Conservation (phyloP, 2,888 invertebrate species). For the Parasteatoda lunata region DNA sequence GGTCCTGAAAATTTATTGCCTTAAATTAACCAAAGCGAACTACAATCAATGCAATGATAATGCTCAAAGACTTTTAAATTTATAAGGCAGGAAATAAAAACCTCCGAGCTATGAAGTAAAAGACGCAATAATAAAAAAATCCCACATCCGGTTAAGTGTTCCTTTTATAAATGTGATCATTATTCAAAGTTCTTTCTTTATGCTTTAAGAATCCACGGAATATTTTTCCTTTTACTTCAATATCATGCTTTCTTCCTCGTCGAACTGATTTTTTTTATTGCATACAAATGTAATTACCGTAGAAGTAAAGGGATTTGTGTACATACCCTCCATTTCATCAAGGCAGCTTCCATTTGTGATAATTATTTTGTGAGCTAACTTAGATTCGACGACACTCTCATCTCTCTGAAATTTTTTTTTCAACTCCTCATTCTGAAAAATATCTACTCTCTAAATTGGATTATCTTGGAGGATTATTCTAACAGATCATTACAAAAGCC, state of each 20-base stretch:
- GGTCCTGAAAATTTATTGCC: no score
- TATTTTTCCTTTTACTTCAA: background rate
- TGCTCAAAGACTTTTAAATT: no score
- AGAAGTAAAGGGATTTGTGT: conserved; percentile 28
- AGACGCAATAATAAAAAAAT: background rate
- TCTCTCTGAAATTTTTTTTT: conserved; percentile 6
- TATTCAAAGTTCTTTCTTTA: conserved; percentile 1
- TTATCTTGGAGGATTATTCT: conserved; percentile 42
- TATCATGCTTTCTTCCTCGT: background rate
- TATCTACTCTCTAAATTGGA: conserved; percentile 46
- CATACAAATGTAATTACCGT: conserved; percentile 49
- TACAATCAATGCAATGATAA: no score
- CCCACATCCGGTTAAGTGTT: background rate
- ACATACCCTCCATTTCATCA: conserved; percentile 8
- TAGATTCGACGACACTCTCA: conserved; percentile 34
- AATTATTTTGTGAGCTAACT: conserved; percentile 50
- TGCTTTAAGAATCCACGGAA: background rate
- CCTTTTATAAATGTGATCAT: conserved; percentile 1
- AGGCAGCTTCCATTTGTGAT: conserved; percentile 51
- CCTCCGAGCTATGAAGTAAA: background rate
- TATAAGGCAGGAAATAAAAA: background rate
- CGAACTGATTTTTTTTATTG: conserved; percentile 23
- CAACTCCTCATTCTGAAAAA: conserved; percentile 27
- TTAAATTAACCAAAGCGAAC: no score
- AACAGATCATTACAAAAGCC: conserved; percentile 41